Evolutionary conservation across 2,888 invertebrate genomes (phyloP).

Genomic region (Bimastos eiseni): DNA sequence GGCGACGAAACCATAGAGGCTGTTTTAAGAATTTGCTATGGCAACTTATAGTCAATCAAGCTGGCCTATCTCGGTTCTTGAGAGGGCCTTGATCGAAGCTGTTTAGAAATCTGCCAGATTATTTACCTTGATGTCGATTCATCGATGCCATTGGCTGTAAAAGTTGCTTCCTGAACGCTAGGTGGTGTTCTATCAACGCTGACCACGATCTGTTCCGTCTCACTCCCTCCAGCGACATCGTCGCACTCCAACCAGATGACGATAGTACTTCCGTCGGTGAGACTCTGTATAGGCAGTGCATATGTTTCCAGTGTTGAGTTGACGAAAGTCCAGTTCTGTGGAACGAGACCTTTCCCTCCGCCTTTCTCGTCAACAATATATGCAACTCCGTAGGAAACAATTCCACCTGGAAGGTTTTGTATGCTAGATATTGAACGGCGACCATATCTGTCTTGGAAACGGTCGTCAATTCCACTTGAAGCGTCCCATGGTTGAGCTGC

Average conservation of each 20-base stretch:
- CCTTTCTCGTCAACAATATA: background rate
- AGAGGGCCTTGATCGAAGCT: too few species aligned
- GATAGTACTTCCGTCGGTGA: background rate
- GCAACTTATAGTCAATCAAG: too few species aligned
- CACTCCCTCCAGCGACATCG: background rate
- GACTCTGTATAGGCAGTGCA: background rate
- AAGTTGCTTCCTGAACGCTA: background rate
- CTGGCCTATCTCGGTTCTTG: too few species aligned
- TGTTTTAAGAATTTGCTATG: too few species aligned
- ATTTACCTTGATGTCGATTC: background rate
- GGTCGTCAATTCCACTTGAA: conserved; percentile 23
- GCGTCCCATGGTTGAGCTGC: conserved; percentile 18
- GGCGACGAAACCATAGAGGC: too few species aligned
- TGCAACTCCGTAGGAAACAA: background rate
- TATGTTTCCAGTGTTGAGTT: background rate
- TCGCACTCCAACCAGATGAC: background rate
- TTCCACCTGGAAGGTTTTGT: background rate
- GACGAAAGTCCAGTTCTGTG: background rate
- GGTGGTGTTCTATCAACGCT: background rate
- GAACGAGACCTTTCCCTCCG: background rate
- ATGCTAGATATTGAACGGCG: background rate
- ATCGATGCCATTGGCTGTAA: background rate
- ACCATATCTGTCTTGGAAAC: background rate
- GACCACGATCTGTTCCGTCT: background rate
- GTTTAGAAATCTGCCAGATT: background rate